phyloP scores from a whole-genome alignment of 1,140 invertebrate genomes.

The Saccostrea echinata region DNA sequence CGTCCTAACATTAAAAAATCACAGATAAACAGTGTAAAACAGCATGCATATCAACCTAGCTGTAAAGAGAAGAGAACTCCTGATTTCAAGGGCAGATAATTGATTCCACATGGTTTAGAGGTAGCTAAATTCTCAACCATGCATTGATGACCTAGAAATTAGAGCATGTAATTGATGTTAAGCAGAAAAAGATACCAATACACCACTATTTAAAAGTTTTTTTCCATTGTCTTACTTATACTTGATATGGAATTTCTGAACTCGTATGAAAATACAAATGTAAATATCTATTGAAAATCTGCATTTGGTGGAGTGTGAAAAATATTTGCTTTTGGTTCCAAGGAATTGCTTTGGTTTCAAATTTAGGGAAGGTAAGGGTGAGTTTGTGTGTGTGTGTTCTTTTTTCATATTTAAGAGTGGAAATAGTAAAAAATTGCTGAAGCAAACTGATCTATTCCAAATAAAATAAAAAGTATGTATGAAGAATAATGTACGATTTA shows the following conservation, averaged over 20 bases:
- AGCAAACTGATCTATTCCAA: not conserved
- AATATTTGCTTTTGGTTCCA: not conserved
- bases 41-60: not conserved
- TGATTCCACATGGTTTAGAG: too few species aligned
- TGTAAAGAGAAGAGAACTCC: not conserved
- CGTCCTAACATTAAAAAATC: constrained; percentile 7
- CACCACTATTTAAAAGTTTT: too few species aligned
- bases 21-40: constrained; percentile 21
- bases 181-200: too few species aligned
- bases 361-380: not conserved
- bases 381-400: too few species aligned
- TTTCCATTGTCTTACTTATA: too few species aligned
- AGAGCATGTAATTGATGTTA: too few species aligned
- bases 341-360: not conserved
- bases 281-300: not conserved
- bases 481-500: not conserved
- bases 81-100: not conserved
- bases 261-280: too few species aligned
- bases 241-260: too few species aligned
- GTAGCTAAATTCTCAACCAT: too few species aligned
- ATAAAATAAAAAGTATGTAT: not conserved
- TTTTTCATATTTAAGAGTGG: not conserved
- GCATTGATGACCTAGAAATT: too few species aligned
- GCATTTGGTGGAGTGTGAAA: not conserved
- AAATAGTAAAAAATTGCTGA: not conserved